Percentiles rank a stretch among this genome's conserved stretches.
These are phyloP conservation scores for Myanophis thanlyinensis DNA, from an alignment of 2,113 vertebrate genomes.

Conservation along the genomic window DNA sequence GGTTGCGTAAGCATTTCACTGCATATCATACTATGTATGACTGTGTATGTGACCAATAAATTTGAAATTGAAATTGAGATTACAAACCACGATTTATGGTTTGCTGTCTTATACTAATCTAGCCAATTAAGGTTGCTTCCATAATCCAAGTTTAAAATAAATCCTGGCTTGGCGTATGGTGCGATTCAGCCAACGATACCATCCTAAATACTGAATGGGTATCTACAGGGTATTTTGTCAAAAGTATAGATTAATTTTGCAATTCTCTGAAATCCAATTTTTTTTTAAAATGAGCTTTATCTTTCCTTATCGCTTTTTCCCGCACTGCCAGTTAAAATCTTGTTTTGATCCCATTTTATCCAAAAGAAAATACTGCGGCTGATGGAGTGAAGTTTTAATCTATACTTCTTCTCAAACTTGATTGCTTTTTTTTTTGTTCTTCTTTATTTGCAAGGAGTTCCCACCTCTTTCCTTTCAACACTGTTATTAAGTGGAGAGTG, in stretches of 20 bases:
- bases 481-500: slow-evolving; percentile 45
- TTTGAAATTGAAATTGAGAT: no score
- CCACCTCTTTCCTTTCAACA: slow-evolving; percentile 50
- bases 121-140: neutral
- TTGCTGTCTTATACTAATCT: neutral
- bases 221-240: neutral
- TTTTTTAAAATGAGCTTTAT: neutral
- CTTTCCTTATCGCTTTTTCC: neutral
- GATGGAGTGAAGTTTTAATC: slow-evolving; percentile 49
- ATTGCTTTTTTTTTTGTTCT: slow-evolving; percentile 51
- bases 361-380: slow-evolving; percentile 19
- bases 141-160: neutral
- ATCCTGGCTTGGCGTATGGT: neutral
- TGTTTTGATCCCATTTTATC: slow-evolving; percentile 30
- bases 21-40: no score
- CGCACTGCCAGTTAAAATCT: neutral
- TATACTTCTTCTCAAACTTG: slow-evolving; percentile 25
- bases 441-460: slow-evolving; percentile 66
- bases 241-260: no score
- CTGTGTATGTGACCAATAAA: no score
- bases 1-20: no score
- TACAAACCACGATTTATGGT: neutral
- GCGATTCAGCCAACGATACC: neutral
- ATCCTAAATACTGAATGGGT: no score
- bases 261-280: neutral